phyloP scores from a whole-genome alignment of 2,113 vertebrate genomes.

The Chaetodon trifascialis region DNA sequence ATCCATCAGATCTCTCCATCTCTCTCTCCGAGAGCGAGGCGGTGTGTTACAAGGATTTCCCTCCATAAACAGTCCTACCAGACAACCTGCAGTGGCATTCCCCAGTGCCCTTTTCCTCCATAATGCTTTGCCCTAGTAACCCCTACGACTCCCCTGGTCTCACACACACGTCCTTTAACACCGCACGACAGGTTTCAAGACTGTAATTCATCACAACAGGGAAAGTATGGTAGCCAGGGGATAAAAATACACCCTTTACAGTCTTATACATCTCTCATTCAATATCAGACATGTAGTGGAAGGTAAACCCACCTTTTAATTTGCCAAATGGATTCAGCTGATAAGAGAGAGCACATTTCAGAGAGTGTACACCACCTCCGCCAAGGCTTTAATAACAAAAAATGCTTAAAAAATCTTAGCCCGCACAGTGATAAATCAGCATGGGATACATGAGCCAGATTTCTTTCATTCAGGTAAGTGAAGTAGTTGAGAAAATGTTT shows the following conservation, averaged over 20 bases:
- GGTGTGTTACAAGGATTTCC: constrained; percentile 62
- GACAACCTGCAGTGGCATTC: constrained; percentile 47
- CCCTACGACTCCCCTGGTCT: constrained; percentile 28
- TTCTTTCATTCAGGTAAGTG: background rate
- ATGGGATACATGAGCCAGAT: background rate
- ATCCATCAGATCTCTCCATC: constrained; percentile 76
- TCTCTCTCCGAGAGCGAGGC: background rate
- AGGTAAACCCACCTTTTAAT: constrained; percentile 36
- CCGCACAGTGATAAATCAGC: background rate
- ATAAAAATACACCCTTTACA: constrained; percentile 9
- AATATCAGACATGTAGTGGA: constrained; percentile 13
- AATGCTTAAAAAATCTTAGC: background rate
- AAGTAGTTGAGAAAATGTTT: background rate
- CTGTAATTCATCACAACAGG: constrained; percentile 37
- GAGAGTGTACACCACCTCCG: background rate
- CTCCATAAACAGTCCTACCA: constrained; percentile 51
- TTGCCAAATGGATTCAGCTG: constrained; percentile 46
- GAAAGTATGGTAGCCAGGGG: background rate
- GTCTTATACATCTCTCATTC: constrained; percentile 8
- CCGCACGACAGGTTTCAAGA: constrained; percentile 16
- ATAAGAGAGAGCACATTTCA: background rate
- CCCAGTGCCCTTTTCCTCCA: constrained; percentile 49
- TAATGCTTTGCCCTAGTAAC: constrained; percentile 61
- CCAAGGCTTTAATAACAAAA: constrained; percentile 21
- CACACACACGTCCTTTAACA: constrained; percentile 6